Base-by-base conservation (phyloP, 2,888 invertebrate species). In the Mayetiola destructor region DNA sequence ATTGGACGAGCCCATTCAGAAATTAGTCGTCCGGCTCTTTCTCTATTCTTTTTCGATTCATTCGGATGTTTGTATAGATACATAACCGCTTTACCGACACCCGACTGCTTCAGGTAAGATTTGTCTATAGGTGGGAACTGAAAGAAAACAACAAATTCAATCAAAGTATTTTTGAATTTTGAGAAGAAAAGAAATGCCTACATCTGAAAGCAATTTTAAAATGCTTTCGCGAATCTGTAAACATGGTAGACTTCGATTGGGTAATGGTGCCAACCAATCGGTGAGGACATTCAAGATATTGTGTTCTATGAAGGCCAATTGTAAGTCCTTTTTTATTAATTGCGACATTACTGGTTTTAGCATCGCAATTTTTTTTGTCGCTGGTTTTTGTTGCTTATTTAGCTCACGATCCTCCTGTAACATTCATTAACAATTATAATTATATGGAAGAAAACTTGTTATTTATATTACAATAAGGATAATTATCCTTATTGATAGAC, bases 11-110 rank as follows among this genome's bases (percentile, higher is more conserved):
- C 93, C 97, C 99, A 99, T 73, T 95, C 94, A 61, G 90, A 93
- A 63, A 97, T 96, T 61, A 97, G 79, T 62, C 88, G 83, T 1
- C 93, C 92, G 60, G 95, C 94, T 57, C 85, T 79, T 68, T 88
- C 88, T 67, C 87, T 85, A 73, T 97, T 97, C 59, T 82, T 79
- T 71, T 93, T 93, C 0, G 90, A 89, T 77, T 99, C 99, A 71
- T 87, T 89, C 0, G 99, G 97, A 73, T 99, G 97, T 71, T 99
- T 99, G 74, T 93, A 97, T 56, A 99, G 78, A 75, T 97, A 96
- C 99, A 99, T 99, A 1, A 99, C 92, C 40, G 99, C 97, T 75
- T 97, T 97, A 58, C 97, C 97, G 63, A 97, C 92, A 27, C 96
- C 96, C 8, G 95, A 94, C 68, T 91, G 90, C 71, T 95, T 95